A percentile compares a stretch with the other conserved stretches of the same genome.
Conservation (phyloP, 64 coral and sea anemone species). For the Montipora sp. region DNA sequence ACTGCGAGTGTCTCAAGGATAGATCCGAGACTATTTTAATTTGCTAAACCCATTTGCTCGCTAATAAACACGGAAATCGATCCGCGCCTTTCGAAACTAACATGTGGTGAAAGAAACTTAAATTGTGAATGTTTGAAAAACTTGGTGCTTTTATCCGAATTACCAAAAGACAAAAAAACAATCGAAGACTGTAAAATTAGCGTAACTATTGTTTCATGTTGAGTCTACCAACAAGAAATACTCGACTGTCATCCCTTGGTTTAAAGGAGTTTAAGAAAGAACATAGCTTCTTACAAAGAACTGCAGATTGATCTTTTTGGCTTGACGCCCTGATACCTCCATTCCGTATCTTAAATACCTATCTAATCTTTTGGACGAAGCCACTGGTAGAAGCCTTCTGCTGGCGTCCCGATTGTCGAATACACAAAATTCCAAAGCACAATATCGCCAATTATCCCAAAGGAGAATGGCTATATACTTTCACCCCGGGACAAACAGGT, state of each 20-base stretch:
- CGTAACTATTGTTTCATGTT: slow-evolving; percentile 26
- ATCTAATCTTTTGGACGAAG: slow-evolving; percentile 53
- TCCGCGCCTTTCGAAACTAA: background rate
- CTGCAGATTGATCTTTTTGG: background rate
- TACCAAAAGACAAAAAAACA: slow-evolving; percentile 8
- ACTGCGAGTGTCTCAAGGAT: slow-evolving; percentile 30
- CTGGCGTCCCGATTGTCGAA: slow-evolving; percentile 28
- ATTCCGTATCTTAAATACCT: slow-evolving; percentile 35
- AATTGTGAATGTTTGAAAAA: background rate
- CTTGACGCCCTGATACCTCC: slow-evolving; percentile 1
- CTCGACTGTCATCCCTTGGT: background rate
- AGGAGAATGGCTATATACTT: slow-evolving; percentile 22
- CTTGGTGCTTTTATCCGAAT: background rate
- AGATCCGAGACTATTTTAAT: background rate
- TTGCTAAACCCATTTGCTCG: slow-evolving; percentile 17
- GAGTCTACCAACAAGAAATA: background rate
- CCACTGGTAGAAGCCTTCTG: background rate
- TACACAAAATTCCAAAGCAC: slow-evolving; percentile 50
- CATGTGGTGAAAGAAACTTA: background rate
- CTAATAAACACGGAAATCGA: slow-evolving; percentile 45
- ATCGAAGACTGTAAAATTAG: slow-evolving; percentile 27
- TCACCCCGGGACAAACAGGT: background rate
- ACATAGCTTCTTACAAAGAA: background rate
- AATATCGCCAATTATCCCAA: slow-evolving; percentile 18
- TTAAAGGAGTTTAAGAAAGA: background rate